Evolutionary conservation across 2,797 vertebrate species (phyloP), one percentile per base, ranked within the genome.

Genomic region (Xiphorhynchus erythropygius): DNA sequence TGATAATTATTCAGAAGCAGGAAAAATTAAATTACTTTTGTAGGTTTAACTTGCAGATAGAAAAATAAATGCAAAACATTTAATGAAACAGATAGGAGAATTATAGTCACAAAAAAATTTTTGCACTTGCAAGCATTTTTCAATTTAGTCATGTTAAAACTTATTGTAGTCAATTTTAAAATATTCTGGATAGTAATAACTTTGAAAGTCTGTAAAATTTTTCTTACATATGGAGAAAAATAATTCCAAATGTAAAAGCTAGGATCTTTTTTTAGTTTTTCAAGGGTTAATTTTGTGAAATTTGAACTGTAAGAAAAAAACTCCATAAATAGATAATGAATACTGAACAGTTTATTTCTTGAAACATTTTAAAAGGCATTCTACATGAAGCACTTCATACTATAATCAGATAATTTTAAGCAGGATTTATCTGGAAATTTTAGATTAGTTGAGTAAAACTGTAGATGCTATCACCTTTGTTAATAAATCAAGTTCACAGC

Each of bases 231-330:
- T 30, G 11, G 8, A 24, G 3, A n/a, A 89, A 76, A 75, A 17
- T 4, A 37, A 41, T 41, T 65, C 42, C 7, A 46, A 39, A 57
- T 42, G 3, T 27, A 21, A 84, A 84, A 53, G 64, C 1, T 3
- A 35, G 2, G 0, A 5, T 35, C 7, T 68, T 67, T 75, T 67
- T 80, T 68, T 53, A 4, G 2, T 44, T 92, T 76, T 79, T 41
- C 23, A 80, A 25, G 16, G n/a, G 13, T 46, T 64, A 57, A 49
- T 37, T 42, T 39, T 64, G 18, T 62, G n/a, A 73, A 69, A n/a
- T 64, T 35, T 65, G 73, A 92, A 70, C 12, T 65, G 11, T 27
- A 50, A 87, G 42, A 64, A 76, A 89, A 37, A 87, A 42, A 75
- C 68, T 73, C 37, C 7, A 17, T 33, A 57, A 50, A 18, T 16